Evolutionary conservation across 2,888 invertebrate species (phyloP), one percentile per base, ranked within the genome.

Genomic region (Drosophila bunnanda): DNA sequence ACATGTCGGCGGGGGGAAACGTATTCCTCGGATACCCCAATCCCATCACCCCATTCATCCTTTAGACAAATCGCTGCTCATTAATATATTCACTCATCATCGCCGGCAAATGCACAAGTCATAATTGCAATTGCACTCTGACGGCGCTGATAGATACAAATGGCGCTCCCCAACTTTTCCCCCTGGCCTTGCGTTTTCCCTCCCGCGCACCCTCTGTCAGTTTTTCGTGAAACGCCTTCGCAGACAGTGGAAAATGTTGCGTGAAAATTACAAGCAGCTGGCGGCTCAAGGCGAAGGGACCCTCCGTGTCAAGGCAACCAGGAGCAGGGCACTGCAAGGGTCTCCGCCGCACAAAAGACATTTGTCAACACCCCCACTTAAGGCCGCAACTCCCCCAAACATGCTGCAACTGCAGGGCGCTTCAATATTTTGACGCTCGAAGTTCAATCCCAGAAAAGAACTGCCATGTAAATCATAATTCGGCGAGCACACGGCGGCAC

Each of bases 61-160:
- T 30, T 22, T 76, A 88, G 88, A 91, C 90, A 91, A 91, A 91
- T 91, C 89, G 89, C 79, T 83, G 77, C 80, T 91, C 91, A 91
- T 91, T 91, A 91, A 91, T 91, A 90, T 90, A 91, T 91, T 91
- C 90, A 91, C 91, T 91, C 90, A 91, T 88, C 91, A 79, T 76
- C 57, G 80, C 54, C 39, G 65, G 55, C 67, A 83, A 83, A 83
- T 88, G 89, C 76, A 87, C 67, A 59, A 66, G 71, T 74, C 89
- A 76, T 75, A 89, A 79, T 79, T 88, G 85, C 81, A 88, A 89
- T 90, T 89, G 88, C 82, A 80, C 66, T 78, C 75, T 53, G 68
- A 62, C 69, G 66, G 84, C 81, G 89, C 79, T 89, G 89, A 89
- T 86, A 78, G 89, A 89, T 75, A 80, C 70, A 85, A 88, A 81